A percentile compares a stretch with the other conserved stretches of the same genome.
phyloP scores from a whole-genome alignment of 2,888 invertebrate species.

The Mesorhabditis belari region DNA sequence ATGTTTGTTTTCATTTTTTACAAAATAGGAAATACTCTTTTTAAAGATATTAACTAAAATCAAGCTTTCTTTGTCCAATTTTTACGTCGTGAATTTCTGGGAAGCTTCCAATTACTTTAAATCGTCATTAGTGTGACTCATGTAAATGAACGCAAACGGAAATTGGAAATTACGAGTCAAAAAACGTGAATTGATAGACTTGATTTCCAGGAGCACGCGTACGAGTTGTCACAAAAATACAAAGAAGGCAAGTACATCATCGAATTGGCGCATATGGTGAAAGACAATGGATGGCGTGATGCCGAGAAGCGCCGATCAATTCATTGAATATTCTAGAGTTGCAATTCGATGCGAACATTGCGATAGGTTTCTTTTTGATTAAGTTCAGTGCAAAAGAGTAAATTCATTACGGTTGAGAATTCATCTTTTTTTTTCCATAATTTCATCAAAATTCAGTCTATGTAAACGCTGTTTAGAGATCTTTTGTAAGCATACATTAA shows the following conservation, averaged over 20 bases:
- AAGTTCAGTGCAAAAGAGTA: no score
- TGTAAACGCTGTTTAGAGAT: no score
- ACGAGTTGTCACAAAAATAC: constrained; percentile 99
- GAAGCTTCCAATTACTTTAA: background rate
- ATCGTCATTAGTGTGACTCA: no score
- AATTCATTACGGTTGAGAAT: no score
- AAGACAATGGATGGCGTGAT: constrained; percentile 95
- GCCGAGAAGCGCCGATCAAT: constrained; percentile 2
- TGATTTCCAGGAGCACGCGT: constrained; percentile 85
- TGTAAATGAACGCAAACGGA: background rate
- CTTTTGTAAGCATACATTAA: no score
- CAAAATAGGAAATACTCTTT: background rate
- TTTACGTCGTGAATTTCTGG: background rate
- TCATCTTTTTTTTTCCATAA: no score
- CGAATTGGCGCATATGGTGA: constrained; percentile 99
- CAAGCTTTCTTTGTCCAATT: background rate
- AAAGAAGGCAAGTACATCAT: constrained; percentile 99
- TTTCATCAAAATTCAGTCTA: no score
- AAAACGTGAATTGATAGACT: background rate
- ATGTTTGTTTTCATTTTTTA: constrained; percentile 67
- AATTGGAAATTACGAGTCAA: background rate
- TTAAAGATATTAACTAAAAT: background rate
- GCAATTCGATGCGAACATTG: no score
- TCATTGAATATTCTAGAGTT: no score
- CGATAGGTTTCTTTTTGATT: no score